These are phyloP conservation scores for Aurelia sp. DNA, from an alignment of 30 jellyfish, hydroid and myxozoan genomes.

Conservation along the genomic window DNA sequence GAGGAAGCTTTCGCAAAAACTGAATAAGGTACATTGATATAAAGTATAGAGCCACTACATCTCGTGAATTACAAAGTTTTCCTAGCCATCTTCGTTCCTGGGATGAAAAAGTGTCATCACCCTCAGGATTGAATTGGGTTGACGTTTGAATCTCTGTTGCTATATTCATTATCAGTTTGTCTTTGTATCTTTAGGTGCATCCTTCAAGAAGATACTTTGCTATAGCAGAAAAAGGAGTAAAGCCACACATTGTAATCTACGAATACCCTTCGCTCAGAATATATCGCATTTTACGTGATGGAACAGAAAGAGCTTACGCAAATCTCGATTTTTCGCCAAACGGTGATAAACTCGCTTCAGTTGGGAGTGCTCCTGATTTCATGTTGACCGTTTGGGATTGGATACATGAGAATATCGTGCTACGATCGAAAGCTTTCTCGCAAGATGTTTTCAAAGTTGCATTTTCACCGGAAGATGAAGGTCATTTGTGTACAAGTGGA, in stretches of 20 bases:
- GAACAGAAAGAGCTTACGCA: slow-evolving; percentile 85
- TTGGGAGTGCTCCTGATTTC: slow-evolving; percentile 95
- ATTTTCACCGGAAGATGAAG: slow-evolving; percentile 98
- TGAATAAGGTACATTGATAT: too few relatives aligned
- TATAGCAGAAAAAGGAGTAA: slow-evolving; percentile 83
- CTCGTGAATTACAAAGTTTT: too few relatives aligned
- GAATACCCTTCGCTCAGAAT: slow-evolving; percentile 85
- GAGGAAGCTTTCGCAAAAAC: too few relatives aligned
- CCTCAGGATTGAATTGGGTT: too few relatives aligned
- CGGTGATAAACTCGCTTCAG: slow-evolving; percentile 93
- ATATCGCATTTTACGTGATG: slow-evolving; percentile 77
- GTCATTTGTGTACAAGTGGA: slow-evolving; percentile 98
- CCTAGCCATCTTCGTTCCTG: too few relatives aligned
- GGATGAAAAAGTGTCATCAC: too few relatives aligned
- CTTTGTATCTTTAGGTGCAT: slow-evolving; percentile 61
- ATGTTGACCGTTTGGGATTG: slow-evolving; percentile 98
- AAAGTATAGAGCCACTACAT: too few relatives aligned
- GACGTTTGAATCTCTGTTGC: too few relatives aligned
- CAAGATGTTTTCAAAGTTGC: slow-evolving; percentile 94
- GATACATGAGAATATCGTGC: slow-evolving; percentile 78
- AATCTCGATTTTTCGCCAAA: slow-evolving; percentile 86
- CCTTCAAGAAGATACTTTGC: slow-evolving; percentile 91
- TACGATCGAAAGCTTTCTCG: slow-evolving; percentile 92
- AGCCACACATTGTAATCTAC: slow-evolving; percentile 77
- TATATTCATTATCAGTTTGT: too few relatives aligned